Conservation (phyloP, 1,140 invertebrate species). For the Nasonia longicornis region DNA sequence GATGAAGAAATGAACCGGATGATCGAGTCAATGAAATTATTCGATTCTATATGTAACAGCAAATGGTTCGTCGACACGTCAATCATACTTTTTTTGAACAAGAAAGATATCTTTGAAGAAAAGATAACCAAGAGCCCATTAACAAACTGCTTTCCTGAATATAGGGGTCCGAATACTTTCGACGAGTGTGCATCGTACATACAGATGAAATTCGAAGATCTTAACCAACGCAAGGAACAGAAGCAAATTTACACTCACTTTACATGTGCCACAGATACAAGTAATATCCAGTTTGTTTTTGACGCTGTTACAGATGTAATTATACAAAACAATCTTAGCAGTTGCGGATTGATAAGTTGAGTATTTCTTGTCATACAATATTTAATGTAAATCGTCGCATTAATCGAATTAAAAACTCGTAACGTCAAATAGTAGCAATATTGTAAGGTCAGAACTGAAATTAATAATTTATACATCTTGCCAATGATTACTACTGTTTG, state of each 20-base stretch:
- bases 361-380: slow-evolving; percentile 1
- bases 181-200: slow-evolving; percentile 90
- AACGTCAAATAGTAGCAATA: not conserved
- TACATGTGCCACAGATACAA: slow-evolving; percentile 92
- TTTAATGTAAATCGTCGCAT: not conserved
- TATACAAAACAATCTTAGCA: slow-evolving; percentile 93
- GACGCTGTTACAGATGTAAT: slow-evolving; percentile 94
- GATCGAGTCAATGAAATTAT: slow-evolving; percentile 95
- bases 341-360: slow-evolving; percentile 81
- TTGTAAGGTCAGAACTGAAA: slow-evolving; percentile 27
- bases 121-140: slow-evolving; percentile 91
- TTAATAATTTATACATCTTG: slow-evolving; percentile 17
- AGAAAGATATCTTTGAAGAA: slow-evolving; percentile 96
- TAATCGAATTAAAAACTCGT: slow-evolving; percentile 1
- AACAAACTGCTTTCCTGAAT: slow-evolving; percentile 95
- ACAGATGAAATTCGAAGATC: slow-evolving; percentile 88
- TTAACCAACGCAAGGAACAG: slow-evolving; percentile 87
- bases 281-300: slow-evolving; percentile 93
- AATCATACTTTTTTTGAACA: slow-evolving; percentile 96
- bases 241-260: slow-evolving; percentile 95
- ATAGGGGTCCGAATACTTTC: slow-evolving; percentile 86
- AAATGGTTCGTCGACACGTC: slow-evolving; percentile 98
- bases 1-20: slow-evolving; percentile 77
- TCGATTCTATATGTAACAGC: slow-evolving; percentile 97
- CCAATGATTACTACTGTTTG: not conserved